Base-by-base conservation (phyloP, 1,140 invertebrate species). In the Yoshiicerus persimilis region DNA sequence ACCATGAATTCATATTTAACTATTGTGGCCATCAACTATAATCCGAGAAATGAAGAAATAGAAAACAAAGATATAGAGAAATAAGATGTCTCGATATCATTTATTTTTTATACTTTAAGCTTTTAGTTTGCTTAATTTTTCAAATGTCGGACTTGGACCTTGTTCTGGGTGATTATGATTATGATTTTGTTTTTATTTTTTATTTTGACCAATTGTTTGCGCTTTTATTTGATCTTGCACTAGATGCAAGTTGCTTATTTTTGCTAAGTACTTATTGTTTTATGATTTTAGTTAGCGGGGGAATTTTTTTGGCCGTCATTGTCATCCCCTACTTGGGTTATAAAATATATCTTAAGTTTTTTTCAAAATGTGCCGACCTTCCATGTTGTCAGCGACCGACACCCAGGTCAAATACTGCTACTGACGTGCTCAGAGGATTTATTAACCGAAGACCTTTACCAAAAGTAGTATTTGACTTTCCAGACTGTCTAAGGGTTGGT, bases 271-370 rank as follows among this genome's bases (percentile, higher is more conserved):
- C 75, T 64, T 88, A 88, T 88, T 88, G 84, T 88, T 88, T 88
- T 85, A 88, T 86, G 85, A 88, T 88, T 88, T 88, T 88, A 88
- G 88, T 88, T 83, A 83, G 70, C 38, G 88, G 88, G n/a, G 84
- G 84, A 62, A 77, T 88, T 62, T 88, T 88, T 88, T 88, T 88
- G 36, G 70, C 56, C 34, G 34, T 77, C 20, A 56, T 88, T 10
- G 41, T 88, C 27, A n/a, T 88, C 16, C 88, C 88, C 6, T 88
- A 38, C 77, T 4, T 88, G 70, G 85, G 66, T 30, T 88, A 88
- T 39, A 88, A 88, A 47, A 56, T 88, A 39, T 88, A 87, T 25
- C 23, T 86, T 77, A 86, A 66, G 47, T 62, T 80, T 62, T 41
- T 36, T 87, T 23, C 64, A 16, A 87, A 87, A 41, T 86, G 85